Evolutionary conservation across 2,113 vertebrate genomes (phyloP).

Genomic region (Eudyptes chrysolophus): DNA sequence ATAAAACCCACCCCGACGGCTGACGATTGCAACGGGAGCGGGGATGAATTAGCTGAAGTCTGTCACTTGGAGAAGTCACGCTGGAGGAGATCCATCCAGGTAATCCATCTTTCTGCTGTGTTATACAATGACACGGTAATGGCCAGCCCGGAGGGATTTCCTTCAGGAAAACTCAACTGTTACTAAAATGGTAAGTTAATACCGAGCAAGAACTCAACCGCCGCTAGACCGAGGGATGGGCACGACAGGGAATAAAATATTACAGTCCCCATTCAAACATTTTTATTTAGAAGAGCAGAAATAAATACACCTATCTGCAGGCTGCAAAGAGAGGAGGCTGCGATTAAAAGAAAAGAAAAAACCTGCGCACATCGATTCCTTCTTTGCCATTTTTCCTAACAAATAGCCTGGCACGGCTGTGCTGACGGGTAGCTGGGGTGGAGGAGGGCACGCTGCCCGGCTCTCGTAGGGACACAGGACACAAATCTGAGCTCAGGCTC

Average conservation of each 20-base stretch:
- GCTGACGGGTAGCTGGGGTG: background rate
- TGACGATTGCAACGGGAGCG: fast-evolving
- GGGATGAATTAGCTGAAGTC: background rate
- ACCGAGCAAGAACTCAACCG: background rate
- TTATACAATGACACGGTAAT: slow-evolving; percentile 32
- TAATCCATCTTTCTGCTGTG: slow-evolving; percentile 35
- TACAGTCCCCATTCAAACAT: background rate
- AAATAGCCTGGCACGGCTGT: background rate
- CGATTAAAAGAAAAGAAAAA: background rate
- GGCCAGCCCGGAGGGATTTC: slow-evolving; percentile 43
- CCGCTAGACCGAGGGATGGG: background rate
- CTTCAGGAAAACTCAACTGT: slow-evolving; percentile 42
- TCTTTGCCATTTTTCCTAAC: slow-evolving; percentile 24
- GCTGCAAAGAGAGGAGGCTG: background rate
- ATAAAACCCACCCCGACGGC: background rate
- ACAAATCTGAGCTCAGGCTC: slow-evolving; percentile 27
- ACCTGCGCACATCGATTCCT: background rate
- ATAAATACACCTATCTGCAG: background rate
- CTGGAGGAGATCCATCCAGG: slow-evolving; percentile 36
- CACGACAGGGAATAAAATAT: background rate
- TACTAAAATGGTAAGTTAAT: slow-evolving; percentile 56
- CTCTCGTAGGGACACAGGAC: background rate
- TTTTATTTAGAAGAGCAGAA: slow-evolving; percentile 2
- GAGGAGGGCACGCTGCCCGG: background rate
- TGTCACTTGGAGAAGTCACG: slow-evolving; percentile 16